Evolutionary conservation across 2,888 invertebrate species (phyloP).

Genomic region (Thelaira solivaga): DNA sequence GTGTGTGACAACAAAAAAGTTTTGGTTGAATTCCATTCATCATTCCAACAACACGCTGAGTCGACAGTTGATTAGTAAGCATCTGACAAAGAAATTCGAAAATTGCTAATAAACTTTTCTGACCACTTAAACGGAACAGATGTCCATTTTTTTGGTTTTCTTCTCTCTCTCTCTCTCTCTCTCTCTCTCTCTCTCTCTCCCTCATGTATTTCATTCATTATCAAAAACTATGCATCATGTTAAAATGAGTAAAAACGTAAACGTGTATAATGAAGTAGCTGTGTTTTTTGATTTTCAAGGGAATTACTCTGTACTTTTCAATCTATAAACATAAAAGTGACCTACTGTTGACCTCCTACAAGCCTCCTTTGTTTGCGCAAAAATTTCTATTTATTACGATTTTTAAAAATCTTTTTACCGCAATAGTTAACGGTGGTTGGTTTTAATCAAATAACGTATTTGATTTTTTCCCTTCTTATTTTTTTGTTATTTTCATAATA

Average conservation of each 20-base stretch:
- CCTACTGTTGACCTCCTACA: slow-evolving; percentile 27
- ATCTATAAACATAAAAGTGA: too few species aligned
- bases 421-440: slow-evolving; percentile 11
- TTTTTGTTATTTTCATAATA: too few species aligned
- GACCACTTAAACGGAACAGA: slow-evolving; percentile 23
- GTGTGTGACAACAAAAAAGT: slow-evolving; percentile 24
- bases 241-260: too few species aligned
- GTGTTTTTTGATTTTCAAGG: too few species aligned
- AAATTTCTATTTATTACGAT: background rate
- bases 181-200: too few species aligned
- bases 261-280: too few species aligned
- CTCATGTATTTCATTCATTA: slow-evolving; percentile 40
- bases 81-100: background rate
- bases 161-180: too few species aligned
- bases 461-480: too few species aligned
- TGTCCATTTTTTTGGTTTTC: slow-evolving; percentile 15
- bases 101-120: slow-evolving; percentile 36
- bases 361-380: slow-evolving; percentile 30
- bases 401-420: background rate
- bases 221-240: background rate
- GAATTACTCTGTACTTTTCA: too few species aligned
- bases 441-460: background rate
- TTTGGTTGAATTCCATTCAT: background rate
- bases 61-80: background rate
- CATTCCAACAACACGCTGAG: slow-evolving; percentile 17